Evolutionary conservation across 2,113 vertebrate genomes (phyloP).

Genomic region (Dipodomys merriami): DNA sequence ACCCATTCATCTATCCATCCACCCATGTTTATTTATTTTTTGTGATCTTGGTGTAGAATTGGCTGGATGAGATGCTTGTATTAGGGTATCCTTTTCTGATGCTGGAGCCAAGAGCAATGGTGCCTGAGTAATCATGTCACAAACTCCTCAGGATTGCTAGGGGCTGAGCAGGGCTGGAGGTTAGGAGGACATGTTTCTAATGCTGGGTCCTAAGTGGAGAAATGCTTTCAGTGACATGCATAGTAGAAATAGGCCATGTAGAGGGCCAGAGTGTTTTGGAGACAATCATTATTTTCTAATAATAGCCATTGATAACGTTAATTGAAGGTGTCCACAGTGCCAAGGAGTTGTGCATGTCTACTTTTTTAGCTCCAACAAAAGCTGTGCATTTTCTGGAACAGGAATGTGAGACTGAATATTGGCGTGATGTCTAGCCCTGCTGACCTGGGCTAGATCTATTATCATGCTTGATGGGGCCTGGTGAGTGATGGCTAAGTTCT

Average conservation of each 20-base stretch:
- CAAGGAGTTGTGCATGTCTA: neutral
- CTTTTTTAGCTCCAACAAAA: neutral
- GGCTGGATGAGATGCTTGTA: neutral
- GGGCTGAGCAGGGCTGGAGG: neutral
- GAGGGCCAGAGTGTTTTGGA: neutral
- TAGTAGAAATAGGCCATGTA: no score
- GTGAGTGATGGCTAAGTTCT: neutral
- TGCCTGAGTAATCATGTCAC: fast-evolving
- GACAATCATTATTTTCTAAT: neutral
- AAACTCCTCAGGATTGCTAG: neutral
- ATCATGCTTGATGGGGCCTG: fast-evolving
- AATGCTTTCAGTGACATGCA: neutral
- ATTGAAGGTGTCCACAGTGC: neutral
- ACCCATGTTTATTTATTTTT: neutral
- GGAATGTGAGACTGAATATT: neutral
- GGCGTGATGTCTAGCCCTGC: no score
- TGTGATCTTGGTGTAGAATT: neutral
- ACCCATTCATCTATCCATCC: neutral
- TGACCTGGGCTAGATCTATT: fast-evolving
- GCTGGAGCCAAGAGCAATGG: neutral
- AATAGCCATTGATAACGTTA: neutral
- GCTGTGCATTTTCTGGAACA: neutral
- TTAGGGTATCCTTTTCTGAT: neutral
- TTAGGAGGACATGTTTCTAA: no score
- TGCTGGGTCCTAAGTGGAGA: no score